Percentiles rank a stretch among this genome's conserved stretches.
These are phyloP conservation scores for Bombus turneri DNA, from an alignment of 1,140 invertebrate genomes.

Conservation along the genomic window DNA sequence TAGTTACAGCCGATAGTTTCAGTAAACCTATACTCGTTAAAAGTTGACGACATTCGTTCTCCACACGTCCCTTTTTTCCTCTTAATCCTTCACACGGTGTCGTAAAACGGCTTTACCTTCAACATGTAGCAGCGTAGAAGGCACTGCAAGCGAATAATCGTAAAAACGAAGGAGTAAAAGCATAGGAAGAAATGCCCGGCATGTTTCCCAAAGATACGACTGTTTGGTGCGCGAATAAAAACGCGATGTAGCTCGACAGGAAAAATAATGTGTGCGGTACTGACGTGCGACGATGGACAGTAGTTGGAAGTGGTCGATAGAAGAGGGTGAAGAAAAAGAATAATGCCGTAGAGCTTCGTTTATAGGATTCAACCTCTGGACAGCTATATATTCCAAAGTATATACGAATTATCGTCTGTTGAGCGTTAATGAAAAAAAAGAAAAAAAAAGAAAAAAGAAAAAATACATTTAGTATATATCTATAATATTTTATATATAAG, in stretches of 20 bases:
- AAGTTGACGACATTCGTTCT: background rate
- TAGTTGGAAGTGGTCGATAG: background rate
- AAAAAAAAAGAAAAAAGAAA: too few relatives aligned
- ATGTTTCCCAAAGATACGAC: constrained; percentile 29
- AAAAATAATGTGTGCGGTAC: background rate
- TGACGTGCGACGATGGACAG: background rate
- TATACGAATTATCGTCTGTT: background rate
- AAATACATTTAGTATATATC: too few relatives aligned
- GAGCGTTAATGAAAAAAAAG: background rate
- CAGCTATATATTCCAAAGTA: background rate
- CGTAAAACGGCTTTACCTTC: background rate
- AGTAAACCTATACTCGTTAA: background rate
- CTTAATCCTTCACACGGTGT: too few relatives aligned
- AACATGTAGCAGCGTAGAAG: too few relatives aligned
- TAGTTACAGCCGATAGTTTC: background rate
- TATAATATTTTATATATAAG: background rate
- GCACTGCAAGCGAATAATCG: background rate
- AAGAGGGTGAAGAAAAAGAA: too few relatives aligned
- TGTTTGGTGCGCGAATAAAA: background rate
- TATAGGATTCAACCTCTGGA: background rate
- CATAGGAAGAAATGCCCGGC: background rate
- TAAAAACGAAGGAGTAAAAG: constrained; percentile 25
- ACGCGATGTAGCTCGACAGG: background rate
- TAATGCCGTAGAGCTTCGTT: background rate
- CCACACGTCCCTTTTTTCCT: too few relatives aligned